phyloP scores from a whole-genome alignment of 2,113 vertebrate genomes.

The Carlito syrichta region DNA sequence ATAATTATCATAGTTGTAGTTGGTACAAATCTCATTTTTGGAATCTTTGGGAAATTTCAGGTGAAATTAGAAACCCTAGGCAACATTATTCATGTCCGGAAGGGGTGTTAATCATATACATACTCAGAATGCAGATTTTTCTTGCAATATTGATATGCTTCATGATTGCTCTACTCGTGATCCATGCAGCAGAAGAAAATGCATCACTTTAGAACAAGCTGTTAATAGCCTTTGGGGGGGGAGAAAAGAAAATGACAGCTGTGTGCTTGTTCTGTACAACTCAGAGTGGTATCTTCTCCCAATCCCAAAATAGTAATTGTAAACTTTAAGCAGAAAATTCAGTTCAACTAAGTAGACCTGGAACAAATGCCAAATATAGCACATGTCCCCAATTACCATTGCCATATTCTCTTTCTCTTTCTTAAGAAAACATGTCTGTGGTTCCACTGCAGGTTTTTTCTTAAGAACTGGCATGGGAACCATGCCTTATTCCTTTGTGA shows the following conservation, averaged over 20 bases:
- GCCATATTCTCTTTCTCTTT: not conserved
- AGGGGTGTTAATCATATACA: not conserved
- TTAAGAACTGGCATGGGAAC: not conserved
- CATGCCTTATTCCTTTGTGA: not conserved
- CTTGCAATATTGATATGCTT: not conserved
- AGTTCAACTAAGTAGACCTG: slow-evolving; percentile 42
- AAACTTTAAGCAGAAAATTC: slow-evolving; percentile 42
- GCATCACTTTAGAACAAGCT: slow-evolving; percentile 25
- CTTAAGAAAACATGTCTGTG: not conserved
- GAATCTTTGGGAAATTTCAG: not conserved
- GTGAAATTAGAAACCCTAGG: not conserved
- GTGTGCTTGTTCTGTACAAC: slow-evolving; percentile 35
- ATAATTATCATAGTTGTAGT: not conserved
- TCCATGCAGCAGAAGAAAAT: slow-evolving; percentile 37
- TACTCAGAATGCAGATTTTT: not conserved
- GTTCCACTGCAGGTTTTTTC: not conserved
- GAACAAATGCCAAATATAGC: slow-evolving; percentile 30
- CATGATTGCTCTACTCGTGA: slow-evolving; percentile 8
- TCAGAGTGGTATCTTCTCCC: not conserved
- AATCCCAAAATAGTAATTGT: slow-evolving; percentile 40
- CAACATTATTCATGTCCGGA: not conserved
- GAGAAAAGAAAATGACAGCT: slow-evolving; percentile 30
- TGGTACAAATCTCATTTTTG: slow-evolving; percentile 12
- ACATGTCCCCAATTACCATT: not conserved
- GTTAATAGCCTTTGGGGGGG: slow-evolving; percentile 4